phyloP scores from a whole-genome alignment of 1,140 invertebrate species.

The Reticulitermes speratus region DNA sequence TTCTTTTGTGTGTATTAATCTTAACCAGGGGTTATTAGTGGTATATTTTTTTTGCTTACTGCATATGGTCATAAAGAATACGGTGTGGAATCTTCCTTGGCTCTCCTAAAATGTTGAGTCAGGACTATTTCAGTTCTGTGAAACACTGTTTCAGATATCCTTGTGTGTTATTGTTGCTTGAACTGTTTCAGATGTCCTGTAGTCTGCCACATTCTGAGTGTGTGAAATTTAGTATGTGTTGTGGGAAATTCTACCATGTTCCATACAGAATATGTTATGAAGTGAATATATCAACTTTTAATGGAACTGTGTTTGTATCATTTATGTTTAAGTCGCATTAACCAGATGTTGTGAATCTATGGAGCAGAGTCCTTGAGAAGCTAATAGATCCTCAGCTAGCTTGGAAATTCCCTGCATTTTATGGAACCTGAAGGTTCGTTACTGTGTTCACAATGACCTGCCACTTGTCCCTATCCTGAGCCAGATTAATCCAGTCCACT shows the following conservation, averaged over 20 bases:
- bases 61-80: neutral
- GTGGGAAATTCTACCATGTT: slow-evolving; percentile 31
- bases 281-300: slow-evolving; percentile 17
- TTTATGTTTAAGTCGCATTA: neutral
- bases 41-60: neutral
- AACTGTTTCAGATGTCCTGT: neutral
- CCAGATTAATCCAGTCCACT: no score
- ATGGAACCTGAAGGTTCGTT: no score
- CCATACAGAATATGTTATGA: slow-evolving; percentile 27
- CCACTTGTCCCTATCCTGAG: no score
- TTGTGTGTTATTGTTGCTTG: neutral
- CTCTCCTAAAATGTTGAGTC: neutral
- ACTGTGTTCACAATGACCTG: no score
- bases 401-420: no score
- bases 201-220: neutral
- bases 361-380: no score
- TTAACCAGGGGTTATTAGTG: neutral
- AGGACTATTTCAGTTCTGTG: neutral
- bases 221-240: slow-evolving; percentile 24
- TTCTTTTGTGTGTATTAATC: slow-evolving; percentile 7
- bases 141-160: neutral
- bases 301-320: neutral
- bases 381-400: no score
- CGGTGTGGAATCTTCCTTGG: neutral
- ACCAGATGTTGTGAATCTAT: no score